Evolutionary conservation across 2,113 vertebrate species (phyloP).

Genomic region (Gymnogyps californianus): DNA sequence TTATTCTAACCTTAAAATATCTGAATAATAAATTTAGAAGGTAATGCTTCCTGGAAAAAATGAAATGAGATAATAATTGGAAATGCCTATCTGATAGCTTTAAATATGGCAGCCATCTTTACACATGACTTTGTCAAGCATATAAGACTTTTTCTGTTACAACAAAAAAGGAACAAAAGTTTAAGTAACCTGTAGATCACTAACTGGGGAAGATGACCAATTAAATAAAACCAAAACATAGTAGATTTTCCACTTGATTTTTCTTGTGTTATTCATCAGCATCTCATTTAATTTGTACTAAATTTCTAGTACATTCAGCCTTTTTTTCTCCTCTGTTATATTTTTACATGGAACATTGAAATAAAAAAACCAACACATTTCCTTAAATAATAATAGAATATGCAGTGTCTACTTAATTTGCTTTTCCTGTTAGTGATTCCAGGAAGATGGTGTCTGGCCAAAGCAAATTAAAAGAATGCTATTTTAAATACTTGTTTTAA

Average conservation of each 20-base stretch:
- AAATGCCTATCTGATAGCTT: background rate
- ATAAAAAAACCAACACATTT: background rate
- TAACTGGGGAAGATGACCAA: background rate
- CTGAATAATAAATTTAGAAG: background rate
- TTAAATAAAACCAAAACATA: background rate
- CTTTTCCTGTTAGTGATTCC: background rate
- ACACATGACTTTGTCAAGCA: background rate
- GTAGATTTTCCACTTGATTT: background rate
- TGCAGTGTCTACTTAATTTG: background rate
- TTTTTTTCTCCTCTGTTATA: background rate
- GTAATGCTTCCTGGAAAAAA: background rate
- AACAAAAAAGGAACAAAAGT: too few species aligned
- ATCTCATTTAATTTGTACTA: background rate
- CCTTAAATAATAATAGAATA: background rate
- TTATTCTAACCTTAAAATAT: background rate
- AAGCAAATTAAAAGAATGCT: background rate
- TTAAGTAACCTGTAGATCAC: background rate
- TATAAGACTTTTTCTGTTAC: background rate
- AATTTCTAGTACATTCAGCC: background rate
- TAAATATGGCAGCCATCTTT: background rate
- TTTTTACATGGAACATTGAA: background rate
- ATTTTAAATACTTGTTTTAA: background rate
- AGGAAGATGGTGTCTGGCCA: background rate
- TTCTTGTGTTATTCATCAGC: background rate
- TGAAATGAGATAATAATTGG: background rate